A percentile compares a stretch with the other conserved stretches of the same genome.
Conservation (phyloP, 2,797 vertebrate species). For the Lycodopsis pacificus region DNA sequence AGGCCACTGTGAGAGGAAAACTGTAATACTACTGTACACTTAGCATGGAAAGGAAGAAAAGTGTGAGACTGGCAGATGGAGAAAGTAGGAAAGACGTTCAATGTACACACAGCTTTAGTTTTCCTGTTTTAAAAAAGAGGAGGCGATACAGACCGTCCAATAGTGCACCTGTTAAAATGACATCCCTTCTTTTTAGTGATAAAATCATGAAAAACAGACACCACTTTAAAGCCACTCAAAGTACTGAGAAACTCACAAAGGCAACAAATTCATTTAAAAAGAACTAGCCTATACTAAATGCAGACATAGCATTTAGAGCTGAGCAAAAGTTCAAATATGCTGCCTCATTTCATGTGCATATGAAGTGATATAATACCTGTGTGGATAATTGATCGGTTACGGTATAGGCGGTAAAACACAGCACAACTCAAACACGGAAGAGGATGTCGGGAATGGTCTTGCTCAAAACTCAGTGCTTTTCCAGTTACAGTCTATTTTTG, state of each 20-base stretch:
- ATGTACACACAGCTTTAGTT: constrained; percentile 5
- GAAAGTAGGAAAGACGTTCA: constrained; percentile 4
- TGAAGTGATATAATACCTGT: neutral
- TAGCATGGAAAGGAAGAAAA: neutral
- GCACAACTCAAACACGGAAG: neutral
- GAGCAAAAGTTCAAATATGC: neutral
- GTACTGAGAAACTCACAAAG: neutral
- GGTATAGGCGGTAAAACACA: neutral
- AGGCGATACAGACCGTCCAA: neutral
- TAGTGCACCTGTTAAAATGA: neutral
- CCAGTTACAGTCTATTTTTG: constrained; percentile 3
- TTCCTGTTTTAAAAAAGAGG: neutral
- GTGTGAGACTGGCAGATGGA: constrained; percentile 21
- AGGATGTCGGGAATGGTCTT: neutral
- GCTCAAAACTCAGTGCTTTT: neutral
- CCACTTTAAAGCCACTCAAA: neutral
- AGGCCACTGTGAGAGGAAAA: constrained; percentile 15
- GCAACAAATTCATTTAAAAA: neutral
- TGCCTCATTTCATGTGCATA: constrained; percentile 7
- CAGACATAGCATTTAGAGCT: neutral
- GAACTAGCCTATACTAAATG: neutral
- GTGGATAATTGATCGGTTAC: constrained; percentile 8
- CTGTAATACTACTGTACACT: constrained; percentile 4
- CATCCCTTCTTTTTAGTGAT: neutral
- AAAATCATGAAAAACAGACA: neutral